These are phyloP conservation scores for Cherax quadricarinatus DNA, from an alignment of 1,140 invertebrate species.

Conservation along the genomic window DNA sequence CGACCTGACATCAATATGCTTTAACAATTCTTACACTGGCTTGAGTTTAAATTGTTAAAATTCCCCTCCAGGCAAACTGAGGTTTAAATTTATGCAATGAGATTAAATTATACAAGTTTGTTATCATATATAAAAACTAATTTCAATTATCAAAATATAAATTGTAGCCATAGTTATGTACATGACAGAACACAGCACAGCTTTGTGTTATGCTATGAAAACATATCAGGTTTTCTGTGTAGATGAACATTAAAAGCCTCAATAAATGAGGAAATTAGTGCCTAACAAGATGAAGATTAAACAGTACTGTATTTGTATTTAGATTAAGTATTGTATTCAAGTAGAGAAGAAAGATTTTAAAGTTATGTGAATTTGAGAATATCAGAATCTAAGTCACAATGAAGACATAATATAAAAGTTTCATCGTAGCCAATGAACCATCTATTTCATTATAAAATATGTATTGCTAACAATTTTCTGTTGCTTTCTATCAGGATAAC, in stretches of 20 bases:
- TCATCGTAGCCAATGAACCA: slow-evolving; percentile 60
- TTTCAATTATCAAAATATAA: no score
- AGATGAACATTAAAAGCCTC: slow-evolving; percentile 45
- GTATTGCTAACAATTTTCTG: slow-evolving; percentile 64
- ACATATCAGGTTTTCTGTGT: slow-evolving; percentile 55
- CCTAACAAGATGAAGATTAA: slow-evolving; percentile 55
- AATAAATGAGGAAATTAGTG: slow-evolving; percentile 43
- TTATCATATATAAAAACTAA: no score
- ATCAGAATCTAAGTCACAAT: slow-evolving; percentile 46
- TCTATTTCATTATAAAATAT: slow-evolving; percentile 63
- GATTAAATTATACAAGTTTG: no score
- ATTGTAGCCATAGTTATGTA: no score
- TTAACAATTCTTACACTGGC: no score
- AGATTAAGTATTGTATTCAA: slow-evolving; percentile 52
- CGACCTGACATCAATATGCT: no score
- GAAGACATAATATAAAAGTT: slow-evolving; percentile 53
- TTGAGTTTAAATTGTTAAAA: no score
- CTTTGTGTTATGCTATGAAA: neutral
- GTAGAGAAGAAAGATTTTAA: slow-evolving; percentile 49
- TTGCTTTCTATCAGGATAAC: slow-evolving; percentile 62
- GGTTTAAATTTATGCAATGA: no score
- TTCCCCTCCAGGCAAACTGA: no score
- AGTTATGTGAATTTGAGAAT: slow-evolving; percentile 61
- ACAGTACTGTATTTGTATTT: slow-evolving; percentile 54
- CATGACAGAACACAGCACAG: no score